Evolutionary conservation across 1,140 invertebrate genomes (phyloP).

Genomic region (Berghia stephanieae): DNA sequence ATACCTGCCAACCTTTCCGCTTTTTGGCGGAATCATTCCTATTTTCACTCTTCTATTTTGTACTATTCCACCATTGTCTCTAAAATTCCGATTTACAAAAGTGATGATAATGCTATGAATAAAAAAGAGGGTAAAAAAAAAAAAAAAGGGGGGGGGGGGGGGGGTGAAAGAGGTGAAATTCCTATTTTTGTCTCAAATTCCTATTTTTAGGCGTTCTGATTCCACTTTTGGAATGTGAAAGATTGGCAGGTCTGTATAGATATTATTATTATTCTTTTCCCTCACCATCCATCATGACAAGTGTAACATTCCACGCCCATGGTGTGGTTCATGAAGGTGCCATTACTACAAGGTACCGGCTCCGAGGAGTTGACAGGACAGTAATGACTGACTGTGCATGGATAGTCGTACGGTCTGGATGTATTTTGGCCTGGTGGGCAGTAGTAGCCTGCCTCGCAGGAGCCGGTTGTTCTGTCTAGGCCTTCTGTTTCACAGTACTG

Average conservation of each 20-base stretch:
- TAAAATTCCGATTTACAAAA: too few relatives aligned
- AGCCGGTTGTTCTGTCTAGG: slow-evolving; percentile 51
- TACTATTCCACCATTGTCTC: too few relatives aligned
- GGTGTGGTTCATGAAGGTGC: slow-evolving; percentile 63
- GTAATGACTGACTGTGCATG: slow-evolving; percentile 52
- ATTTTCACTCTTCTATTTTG: too few relatives aligned
- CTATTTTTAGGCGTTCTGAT: too few relatives aligned
- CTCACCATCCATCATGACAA: slow-evolving; percentile 61
- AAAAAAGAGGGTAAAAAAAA: not conserved
- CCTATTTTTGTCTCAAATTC: too few relatives aligned
- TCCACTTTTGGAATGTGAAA: too few relatives aligned
- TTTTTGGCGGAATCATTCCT: too few relatives aligned
- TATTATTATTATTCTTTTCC: too few relatives aligned
- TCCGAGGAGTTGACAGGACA: slow-evolving; percentile 52
- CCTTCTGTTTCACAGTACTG: slow-evolving; percentile 54
- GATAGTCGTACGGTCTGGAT: slow-evolving; percentile 46
- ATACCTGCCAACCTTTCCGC: too few relatives aligned
- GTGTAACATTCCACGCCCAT: slow-evolving; percentile 51
- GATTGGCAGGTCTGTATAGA: too few relatives aligned
- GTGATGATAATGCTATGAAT: too few relatives aligned
- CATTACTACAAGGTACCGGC: slow-evolving; percentile 57
- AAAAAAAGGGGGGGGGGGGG: not conserved
- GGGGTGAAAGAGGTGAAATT: too few relatives aligned
- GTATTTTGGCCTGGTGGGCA: slow-evolving; percentile 57
- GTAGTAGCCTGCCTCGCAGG: slow-evolving; percentile 56